phyloP scores from a whole-genome alignment of 2,888 invertebrate species.

The Clistopyga incitator region DNA sequence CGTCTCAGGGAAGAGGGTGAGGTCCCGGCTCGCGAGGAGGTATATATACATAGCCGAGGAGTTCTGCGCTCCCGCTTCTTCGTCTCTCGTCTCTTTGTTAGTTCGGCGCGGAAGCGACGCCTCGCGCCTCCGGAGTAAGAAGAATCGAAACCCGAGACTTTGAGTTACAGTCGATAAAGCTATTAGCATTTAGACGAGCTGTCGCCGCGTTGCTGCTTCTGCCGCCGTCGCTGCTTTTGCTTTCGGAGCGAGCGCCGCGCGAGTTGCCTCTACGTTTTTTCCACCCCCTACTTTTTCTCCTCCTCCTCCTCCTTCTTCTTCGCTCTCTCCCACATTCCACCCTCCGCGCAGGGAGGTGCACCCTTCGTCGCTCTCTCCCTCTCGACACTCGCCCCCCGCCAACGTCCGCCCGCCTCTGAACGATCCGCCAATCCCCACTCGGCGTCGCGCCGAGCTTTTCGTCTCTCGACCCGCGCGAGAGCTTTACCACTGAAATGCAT shows the following conservation, averaged over 20 bases:
- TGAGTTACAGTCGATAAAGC: conserved; percentile 83
- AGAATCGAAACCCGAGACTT: conserved; percentile 81
- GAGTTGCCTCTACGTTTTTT: conserved; percentile 50
- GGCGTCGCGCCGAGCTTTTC: conserved; percentile 47
- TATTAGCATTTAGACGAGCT: conserved; percentile 85
- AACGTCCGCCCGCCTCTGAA: conserved; percentile 61
- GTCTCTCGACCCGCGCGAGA: conserved; percentile 61
- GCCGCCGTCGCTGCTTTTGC: conserved; percentile 62
- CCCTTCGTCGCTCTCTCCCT: conserved; percentile 28
- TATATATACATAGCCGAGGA: conserved; percentile 9
- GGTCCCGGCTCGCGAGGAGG: neutral
- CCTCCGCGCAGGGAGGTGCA: conserved; percentile 22
- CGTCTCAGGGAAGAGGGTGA: neutral
- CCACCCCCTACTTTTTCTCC: conserved; percentile 24
- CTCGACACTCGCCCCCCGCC: conserved; percentile 48
- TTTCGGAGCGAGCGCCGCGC: conserved; percentile 44
- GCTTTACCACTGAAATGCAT: conserved; percentile 81
- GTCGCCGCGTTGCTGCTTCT: conserved; percentile 75
- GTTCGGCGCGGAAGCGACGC: conserved; percentile 43
- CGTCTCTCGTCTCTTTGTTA: conserved; percentile 31
- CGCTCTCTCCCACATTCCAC: conserved; percentile 42
- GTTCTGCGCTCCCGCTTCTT: conserved; percentile 25
- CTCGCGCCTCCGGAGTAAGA: conserved; percentile 57
- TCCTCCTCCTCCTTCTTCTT: conserved; percentile 13
- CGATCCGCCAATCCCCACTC: conserved; percentile 67